Conservation (phyloP, 2,113 vertebrate genomes). For the Phasianus colchicus region DNA sequence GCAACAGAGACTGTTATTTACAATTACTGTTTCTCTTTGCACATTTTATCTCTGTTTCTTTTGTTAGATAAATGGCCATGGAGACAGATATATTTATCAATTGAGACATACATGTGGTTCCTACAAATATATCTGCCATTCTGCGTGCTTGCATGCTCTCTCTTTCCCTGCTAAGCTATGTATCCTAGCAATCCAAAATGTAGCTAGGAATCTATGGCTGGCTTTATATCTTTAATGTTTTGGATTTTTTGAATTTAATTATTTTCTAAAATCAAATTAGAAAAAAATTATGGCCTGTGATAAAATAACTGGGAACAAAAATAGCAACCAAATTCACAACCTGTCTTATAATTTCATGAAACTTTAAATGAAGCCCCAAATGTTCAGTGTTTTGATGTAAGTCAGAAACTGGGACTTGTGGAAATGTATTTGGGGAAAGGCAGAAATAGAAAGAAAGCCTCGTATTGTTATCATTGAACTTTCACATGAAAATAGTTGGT, state of each 20-base stretch:
- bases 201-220: background rate
- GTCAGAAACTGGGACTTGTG: background rate
- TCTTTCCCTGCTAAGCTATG: background rate
- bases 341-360: background rate
- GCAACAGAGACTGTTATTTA: slow-evolving; percentile 46
- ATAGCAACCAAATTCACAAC: background rate
- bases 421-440: background rate
- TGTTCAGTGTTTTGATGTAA: background rate
- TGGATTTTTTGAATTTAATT: background rate
- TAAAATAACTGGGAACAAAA: background rate
- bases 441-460: background rate
- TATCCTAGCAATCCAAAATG: background rate
- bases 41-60: slow-evolving; percentile 31
- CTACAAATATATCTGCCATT: slow-evolving; percentile 8
- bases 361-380: background rate
- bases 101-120: background rate
- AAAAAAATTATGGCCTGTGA: background rate
- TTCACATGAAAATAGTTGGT: background rate
- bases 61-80: slow-evolving; percentile 28
- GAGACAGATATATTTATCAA: slow-evolving; percentile 38
- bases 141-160: background rate
- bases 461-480: background rate
- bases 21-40: slow-evolving; percentile 27
- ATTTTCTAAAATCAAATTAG: background rate
- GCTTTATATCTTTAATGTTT: background rate